Evolutionary conservation across 2,888 invertebrate species (phyloP), one percentile per base, ranked within the genome.

Genomic region (Chymomyza fuscimana): DNA sequence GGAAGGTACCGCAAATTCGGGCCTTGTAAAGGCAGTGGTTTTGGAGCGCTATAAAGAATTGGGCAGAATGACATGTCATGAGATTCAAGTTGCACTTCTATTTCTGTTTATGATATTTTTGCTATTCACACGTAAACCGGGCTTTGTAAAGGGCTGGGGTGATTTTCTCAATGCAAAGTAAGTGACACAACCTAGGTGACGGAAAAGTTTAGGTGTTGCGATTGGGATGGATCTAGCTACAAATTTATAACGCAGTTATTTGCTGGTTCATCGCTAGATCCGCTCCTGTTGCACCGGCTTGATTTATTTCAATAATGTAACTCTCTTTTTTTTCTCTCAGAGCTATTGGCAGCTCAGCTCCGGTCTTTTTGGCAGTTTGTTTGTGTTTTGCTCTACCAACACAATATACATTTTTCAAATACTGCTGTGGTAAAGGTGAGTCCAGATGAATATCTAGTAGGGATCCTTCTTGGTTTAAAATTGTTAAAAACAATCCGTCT

Each of bases 51-150:
- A 96, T 91, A 92, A 92, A 56, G 95, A 94, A 67, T 93, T 97
- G 56, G 97, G 97, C n/a, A 94, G 94, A 0, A 93, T 95, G 86
- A 94, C 94, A 0, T 96, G 95, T 92, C 96, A 96, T 77, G 96
- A 97, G 90, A 93, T 92, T 89, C 92, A 93, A 9, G 95, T 96
- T 0, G 94, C 94, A 0, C 40, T 93, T 0, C 91, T 96, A 59
- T 98, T 98, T 91, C 78, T 95, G 15, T 69, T 95, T 0, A 94
- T 97, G 0, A 95, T 98, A 22, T 80, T 95, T 52, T 92, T 98
- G 69, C 97, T 97, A 94, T 95, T 98, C 90, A 95, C 96, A 90
- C 93, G 97, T 29, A 94, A 94, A 72, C 98, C 98, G 0, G 96
- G 97, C 67, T 96, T 98, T 89, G 94, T 96, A 76, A 92, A 93